Percentiles rank a stretch among this genome's conserved stretches.
Evolutionary conservation across 2,797 vertebrate species (phyloP).

Genomic region (Pampus argenteus): DNA sequence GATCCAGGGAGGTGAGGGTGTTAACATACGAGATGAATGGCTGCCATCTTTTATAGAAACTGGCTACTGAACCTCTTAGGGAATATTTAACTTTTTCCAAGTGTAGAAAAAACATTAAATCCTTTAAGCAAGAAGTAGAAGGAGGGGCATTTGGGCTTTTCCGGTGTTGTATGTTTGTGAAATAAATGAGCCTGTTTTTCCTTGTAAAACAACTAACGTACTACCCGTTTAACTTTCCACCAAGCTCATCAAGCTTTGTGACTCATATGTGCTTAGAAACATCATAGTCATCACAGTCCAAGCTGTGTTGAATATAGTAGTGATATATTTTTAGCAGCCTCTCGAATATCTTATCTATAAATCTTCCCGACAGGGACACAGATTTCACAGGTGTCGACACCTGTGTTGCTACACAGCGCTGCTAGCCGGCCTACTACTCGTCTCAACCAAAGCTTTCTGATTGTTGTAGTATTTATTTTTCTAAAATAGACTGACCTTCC

Average conservation of each 20-base stretch:
- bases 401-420: neutral
- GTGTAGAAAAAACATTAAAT: no score
- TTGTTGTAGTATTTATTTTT: neutral
- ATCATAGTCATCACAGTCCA: neutral
- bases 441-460: neutral
- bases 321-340: neutral
- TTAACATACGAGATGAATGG: no score
- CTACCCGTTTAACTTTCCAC: neutral
- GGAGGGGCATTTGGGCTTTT: neutral
- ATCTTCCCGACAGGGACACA: neutral
- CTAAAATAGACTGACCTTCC: conserved; percentile 83
- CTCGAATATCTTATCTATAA: no score
- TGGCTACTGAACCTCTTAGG: no score
- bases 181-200: neutral
- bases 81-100: no score
- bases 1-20: no score
- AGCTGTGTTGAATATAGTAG: no score
- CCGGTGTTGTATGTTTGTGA: no score
- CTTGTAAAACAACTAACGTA: neutral
- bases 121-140: no score
- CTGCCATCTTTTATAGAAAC: no score
- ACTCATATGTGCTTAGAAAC: no score
- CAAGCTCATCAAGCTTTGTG: neutral
- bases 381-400: conserved; percentile 1
- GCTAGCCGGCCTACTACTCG: no score